Conservation (phyloP, 2,113 vertebrate genomes). For the Paramisgurnus dabryanus region DNA sequence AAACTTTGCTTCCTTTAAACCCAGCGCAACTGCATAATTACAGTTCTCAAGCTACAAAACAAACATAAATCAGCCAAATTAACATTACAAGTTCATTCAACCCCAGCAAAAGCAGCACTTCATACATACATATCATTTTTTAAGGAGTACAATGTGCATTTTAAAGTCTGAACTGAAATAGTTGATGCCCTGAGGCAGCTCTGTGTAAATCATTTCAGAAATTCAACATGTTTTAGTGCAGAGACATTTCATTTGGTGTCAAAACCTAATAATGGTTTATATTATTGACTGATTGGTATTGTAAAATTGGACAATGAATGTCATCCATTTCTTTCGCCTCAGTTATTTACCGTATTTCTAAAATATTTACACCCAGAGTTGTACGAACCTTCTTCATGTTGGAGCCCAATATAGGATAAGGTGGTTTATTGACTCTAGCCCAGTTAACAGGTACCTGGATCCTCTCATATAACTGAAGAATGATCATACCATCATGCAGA, state of each 20-base stretch:
- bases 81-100: slow-evolving; percentile 29
- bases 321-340: not conserved
- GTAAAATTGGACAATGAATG: not conserved
- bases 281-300: not conserved
- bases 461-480: slow-evolving; percentile 90
- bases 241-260: not conserved
- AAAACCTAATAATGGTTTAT: not conserved
- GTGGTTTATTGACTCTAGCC: slow-evolving; percentile 87
- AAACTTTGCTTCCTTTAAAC: slow-evolving; percentile 86
- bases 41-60: slow-evolving; percentile 91
- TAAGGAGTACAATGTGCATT: slow-evolving; percentile 1
- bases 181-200: not conserved
- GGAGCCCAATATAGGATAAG: slow-evolving; percentile 83
- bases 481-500: slow-evolving; percentile 82
- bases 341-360: not conserved
- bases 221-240: not conserved
- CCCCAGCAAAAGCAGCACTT: not conserved
- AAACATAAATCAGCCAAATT: slow-evolving; percentile 30
- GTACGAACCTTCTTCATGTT: slow-evolving; percentile 91
- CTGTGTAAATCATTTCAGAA: slow-evolving; percentile 13
- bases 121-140: slow-evolving; percentile 23
- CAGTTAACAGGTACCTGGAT: slow-evolving; percentile 85
- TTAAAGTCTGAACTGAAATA: not conserved
- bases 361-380: not conserved
- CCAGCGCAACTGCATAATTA: slow-evolving; percentile 91